Conservation (phyloP, 2,797 vertebrate genomes). For the Anguilla anguilla region DNA sequence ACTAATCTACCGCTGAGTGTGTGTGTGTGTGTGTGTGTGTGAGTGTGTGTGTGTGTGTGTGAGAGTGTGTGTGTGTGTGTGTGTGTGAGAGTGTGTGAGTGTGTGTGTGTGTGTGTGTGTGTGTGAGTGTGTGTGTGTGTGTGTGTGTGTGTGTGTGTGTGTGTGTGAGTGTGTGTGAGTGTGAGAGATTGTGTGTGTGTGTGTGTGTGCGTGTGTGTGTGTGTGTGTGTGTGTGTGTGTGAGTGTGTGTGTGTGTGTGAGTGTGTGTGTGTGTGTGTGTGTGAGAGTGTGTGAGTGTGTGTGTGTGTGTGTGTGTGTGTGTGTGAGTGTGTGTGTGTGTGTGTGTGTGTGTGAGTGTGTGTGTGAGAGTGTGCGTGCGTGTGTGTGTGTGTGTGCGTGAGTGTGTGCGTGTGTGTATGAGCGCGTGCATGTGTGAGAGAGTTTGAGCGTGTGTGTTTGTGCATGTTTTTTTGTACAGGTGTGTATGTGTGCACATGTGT, state of each 20-base stretch:
- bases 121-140: constrained; percentile 45
- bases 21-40: neutral
- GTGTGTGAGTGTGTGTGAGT: constrained; percentile 23
- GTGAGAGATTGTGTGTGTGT: neutral
- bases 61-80: constrained; percentile 36
- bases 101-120: constrained; percentile 25
- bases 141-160: constrained; percentile 42
- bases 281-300: constrained; percentile 31
- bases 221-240: constrained; percentile 31
- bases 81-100: neutral
- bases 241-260: constrained; percentile 45
- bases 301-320: constrained; percentile 29
- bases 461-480: neutral
- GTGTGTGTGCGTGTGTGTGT: neutral
- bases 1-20: constrained; percentile 24
- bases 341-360: constrained; percentile 40
- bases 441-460: neutral
- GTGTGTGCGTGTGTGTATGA: constrained; percentile 33
- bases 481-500: neutral
- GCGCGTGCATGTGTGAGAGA: constrained; percentile 29
- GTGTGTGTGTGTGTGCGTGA: too few relatives aligned
- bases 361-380: constrained; percentile 44
- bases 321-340: neutral
- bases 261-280: too few relatives aligned
- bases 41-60: constrained; percentile 36